These are phyloP conservation scores for Alviniconcha marisindica DNA, from an alignment of 1,140 invertebrate genomes.

Conservation along the genomic window DNA sequence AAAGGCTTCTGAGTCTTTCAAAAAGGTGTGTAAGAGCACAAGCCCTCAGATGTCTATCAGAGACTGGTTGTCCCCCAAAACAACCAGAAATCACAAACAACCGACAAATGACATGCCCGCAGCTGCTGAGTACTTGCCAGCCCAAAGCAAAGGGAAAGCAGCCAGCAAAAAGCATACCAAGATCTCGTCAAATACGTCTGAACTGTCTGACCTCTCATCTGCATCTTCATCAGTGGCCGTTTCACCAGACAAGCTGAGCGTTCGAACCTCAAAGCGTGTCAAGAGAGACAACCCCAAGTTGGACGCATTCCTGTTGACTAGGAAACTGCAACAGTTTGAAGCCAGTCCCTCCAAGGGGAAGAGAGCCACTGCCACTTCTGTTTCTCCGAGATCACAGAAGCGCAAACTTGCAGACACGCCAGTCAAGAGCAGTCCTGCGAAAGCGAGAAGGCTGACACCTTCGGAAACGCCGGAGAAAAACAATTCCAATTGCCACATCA, in stretches of 20 bases:
- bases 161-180: background rate
- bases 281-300: constrained; percentile 1
- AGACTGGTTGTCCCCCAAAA: constrained; percentile 45
- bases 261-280: background rate
- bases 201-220: background rate
- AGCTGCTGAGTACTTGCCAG: background rate
- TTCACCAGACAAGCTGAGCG: background rate
- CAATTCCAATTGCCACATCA: background rate
- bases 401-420: background rate
- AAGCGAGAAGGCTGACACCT: background rate
- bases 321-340: background rate
- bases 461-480: too few species aligned
- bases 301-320: background rate
- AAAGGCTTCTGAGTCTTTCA: too few species aligned
- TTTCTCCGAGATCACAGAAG: background rate
- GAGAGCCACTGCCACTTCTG: too few species aligned
- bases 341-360: background rate
- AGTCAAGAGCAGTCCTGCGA: background rate
- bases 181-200: background rate
- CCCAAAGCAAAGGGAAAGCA: background rate
- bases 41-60: constrained; percentile 53
- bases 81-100: background rate
- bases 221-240: background rate
- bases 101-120: background rate
- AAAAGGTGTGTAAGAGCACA: constrained; percentile 11